Conservation (phyloP, 2,113 vertebrate genomes). For the Pelvicachromis taeniatus region DNA sequence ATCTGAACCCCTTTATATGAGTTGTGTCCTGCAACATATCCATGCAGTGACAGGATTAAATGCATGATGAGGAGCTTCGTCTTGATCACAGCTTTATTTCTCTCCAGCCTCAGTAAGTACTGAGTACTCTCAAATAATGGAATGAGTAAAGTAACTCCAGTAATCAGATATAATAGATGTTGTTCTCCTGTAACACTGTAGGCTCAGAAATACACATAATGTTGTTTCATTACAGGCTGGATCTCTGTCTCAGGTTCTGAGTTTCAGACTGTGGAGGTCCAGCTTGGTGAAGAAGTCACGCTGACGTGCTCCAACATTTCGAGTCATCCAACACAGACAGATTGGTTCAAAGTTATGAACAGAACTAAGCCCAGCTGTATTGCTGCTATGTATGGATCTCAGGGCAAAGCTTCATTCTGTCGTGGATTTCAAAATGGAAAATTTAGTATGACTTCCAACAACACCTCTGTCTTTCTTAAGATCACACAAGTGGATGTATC, state of each 20-base stretch:
- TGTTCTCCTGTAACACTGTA: not conserved
- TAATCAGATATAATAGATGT: rapidly evolving
- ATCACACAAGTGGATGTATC: not conserved
- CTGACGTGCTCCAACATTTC: not conserved
- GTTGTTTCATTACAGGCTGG: not conserved
- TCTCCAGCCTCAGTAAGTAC: not conserved
- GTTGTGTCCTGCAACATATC: no score
- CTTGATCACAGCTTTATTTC: not conserved
- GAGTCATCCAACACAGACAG: rapidly evolving
- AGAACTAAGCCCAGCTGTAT: not conserved
- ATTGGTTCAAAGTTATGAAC: not conserved
- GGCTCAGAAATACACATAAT: rapidly evolving
- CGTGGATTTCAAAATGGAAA: not conserved
- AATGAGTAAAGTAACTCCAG: rapidly evolving
- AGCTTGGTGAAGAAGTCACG: not conserved
- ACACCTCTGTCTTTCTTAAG: not conserved
- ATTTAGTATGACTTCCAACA: constrained; percentile 13
- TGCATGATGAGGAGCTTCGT: not conserved
- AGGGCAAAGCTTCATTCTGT: not conserved
- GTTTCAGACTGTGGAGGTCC: not conserved
- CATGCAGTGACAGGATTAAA: not conserved
- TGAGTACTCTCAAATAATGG: not conserved
- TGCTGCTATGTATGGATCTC: not conserved
- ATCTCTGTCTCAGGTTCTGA: not conserved
- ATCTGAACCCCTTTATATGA: not conserved